Percentiles rank a stretch among this genome's conserved stretches.
Evolutionary conservation across 2,797 vertebrate species (phyloP).

Genomic region (Lepus townsendii): DNA sequence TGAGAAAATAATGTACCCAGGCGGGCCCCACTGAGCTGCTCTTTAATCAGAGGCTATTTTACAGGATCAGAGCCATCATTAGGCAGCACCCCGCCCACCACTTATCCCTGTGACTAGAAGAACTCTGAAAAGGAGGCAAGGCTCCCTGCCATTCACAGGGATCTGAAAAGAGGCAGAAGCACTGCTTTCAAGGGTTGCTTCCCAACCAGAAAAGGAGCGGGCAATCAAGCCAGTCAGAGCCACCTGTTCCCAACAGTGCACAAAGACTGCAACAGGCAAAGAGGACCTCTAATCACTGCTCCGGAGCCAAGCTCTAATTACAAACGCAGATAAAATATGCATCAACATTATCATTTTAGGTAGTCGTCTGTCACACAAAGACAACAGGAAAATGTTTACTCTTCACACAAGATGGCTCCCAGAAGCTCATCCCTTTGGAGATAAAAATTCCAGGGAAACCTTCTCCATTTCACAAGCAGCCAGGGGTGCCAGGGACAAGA

Average conservation of each 20-base stretch:
- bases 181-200: conserved; percentile 77
- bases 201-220: conserved; percentile 79
- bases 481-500: not conserved
- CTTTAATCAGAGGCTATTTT: conserved; percentile 83
- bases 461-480: not conserved
- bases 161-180: conserved; percentile 76
- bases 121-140: conserved; percentile 74
- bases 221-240: conserved; percentile 78
- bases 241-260: conserved; percentile 76
- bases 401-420: not conserved
- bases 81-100: conserved; percentile 80
- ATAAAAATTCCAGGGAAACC: not conserved
- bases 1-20: conserved; percentile 76
- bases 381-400: conserved; percentile 31
- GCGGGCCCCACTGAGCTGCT: conserved; percentile 64
- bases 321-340: conserved; percentile 69
- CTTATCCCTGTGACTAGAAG: conserved; percentile 70
- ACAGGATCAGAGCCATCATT: conserved; percentile 75
- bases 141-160: conserved; percentile 64
- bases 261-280: conserved; percentile 73
- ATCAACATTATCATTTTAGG: conserved; percentile 37
- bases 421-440: not conserved
- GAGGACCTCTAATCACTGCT: conserved; percentile 61
- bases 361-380: conserved; percentile 64
- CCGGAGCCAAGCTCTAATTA: conserved; percentile 37